phyloP scores from a whole-genome alignment of 2,113 vertebrate species.

The Menidia beryllina region DNA sequence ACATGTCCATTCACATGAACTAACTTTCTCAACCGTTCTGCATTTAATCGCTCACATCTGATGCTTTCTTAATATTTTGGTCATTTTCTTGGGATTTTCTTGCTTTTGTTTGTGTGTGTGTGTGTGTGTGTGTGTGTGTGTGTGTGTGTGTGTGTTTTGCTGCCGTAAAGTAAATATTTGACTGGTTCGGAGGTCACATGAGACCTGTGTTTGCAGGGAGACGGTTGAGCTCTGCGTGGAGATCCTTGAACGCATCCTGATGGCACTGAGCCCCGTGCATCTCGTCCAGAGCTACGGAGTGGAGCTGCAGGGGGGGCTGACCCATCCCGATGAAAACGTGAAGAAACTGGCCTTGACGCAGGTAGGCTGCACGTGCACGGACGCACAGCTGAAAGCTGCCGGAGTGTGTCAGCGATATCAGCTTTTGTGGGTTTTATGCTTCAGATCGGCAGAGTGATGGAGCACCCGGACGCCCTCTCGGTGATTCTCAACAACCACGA shows the following conservation, averaged over 20 bases:
- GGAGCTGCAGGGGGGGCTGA: constrained; percentile 88
- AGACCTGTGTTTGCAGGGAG: constrained; percentile 80
- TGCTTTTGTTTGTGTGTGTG: no score
- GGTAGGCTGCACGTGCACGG: constrained; percentile 73
- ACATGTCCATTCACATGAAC: no score
- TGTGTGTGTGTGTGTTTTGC: not conserved
- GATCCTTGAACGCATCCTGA: constrained; percentile 89
- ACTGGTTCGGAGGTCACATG: not conserved
- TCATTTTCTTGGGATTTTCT: no score
- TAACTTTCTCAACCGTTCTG: no score
- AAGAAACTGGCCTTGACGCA: constrained; percentile 89
- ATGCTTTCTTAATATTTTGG: no score
- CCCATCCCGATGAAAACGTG: constrained; percentile 87
- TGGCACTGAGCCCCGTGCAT: constrained; percentile 86
- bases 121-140: no score
- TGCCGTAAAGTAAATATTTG: not conserved
- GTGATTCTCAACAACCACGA: constrained; percentile 86
- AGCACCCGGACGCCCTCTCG: constrained; percentile 82
- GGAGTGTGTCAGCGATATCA: not conserved
- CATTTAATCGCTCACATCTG: no score
- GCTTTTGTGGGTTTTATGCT: not conserved
- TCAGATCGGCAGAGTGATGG: constrained; percentile 90
- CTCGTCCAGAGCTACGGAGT: constrained; percentile 84
- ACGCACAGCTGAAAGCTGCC: not conserved
- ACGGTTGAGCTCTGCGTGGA: constrained; percentile 89